Base-by-base conservation (phyloP, 1,140 invertebrate genomes). In the Polypedilum vanderplanki region DNA sequence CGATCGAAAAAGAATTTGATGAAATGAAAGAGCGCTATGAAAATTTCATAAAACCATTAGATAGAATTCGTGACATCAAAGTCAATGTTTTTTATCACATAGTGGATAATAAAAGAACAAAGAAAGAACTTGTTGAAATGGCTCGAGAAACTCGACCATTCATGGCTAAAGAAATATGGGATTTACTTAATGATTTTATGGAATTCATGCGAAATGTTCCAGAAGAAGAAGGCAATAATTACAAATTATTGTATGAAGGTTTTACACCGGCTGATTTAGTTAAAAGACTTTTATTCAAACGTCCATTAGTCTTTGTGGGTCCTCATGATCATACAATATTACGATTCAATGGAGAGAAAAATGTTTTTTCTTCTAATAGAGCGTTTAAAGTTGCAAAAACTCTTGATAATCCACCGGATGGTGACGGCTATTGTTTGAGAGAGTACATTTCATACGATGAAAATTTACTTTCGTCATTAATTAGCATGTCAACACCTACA, bases 401-500 rank as follows among this genome's bases (percentile, higher is more conserved):
- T 20, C 18, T 70, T 7, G 7, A 18, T 7, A 22, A 20, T 3
- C 3, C 17, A 9, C 1, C 65, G 20, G 5, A 70, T 70, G 24
- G 24, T 33, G 24, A 33, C 5, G 24, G 24, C 1, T 33, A 33
- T 33, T 20, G 18, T 10, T 18, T 70, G 1, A n/a, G 20, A 22
- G 18, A 70, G 8, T 70, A 70, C 20, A 70, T 70, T 20, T 70
- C 65, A 0, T 70, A 70, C 20, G 65, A 70, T 22, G 65, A 70
- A 18, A 70, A 20, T 18, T 12, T 70, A 18, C 17, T 70, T 3
- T 70, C 65, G 8, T 18, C 65, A 9, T 22, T 70, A 8, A 70
- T 70, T 4, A 18, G 20, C 8, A 22, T 70, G 17, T 70, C 65
- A 70, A 70, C 65, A 3, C 65, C 65, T 10, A 70, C 65, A 8